phyloP scores from a whole-genome alignment of 1,140 invertebrate species.

The Dendroctonus valens region DNA sequence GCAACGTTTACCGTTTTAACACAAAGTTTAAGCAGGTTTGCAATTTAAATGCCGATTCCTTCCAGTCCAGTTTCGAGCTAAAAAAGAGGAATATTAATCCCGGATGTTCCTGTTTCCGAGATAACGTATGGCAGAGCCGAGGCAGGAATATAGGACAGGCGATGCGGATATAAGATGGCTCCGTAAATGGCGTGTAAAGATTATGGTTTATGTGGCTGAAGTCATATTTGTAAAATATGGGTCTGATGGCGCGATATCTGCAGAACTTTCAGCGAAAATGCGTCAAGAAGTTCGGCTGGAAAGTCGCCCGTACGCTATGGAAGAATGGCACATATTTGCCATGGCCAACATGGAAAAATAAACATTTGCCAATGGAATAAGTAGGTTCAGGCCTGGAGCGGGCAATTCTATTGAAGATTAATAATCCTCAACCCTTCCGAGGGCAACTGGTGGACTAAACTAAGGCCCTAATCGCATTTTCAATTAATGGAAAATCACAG shows the following conservation, averaged over 20 bases:
- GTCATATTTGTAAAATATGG: slow-evolving; percentile 15
- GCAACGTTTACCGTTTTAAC: too few relatives aligned
- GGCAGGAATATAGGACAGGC: slow-evolving; percentile 7
- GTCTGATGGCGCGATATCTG: slow-evolving; percentile 3
- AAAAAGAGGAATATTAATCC: too few relatives aligned
- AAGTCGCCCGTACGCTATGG: too few relatives aligned
- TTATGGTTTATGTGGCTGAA: slow-evolving; percentile 22
- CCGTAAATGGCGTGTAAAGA: slow-evolving; percentile 22
- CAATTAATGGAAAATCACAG: slow-evolving; percentile 22
- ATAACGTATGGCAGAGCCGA: neutral
- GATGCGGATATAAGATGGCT: slow-evolving; percentile 17
- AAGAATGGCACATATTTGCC: neutral
- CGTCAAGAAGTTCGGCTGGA: too few relatives aligned
- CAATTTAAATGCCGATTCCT: too few relatives aligned
- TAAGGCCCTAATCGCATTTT: slow-evolving; percentile 14
- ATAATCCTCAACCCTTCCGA: slow-evolving; percentile 5
- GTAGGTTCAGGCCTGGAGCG: neutral
- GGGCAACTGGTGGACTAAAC: slow-evolving; percentile 16
- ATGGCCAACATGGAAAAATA: slow-evolving; percentile 1
- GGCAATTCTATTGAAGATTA: slow-evolving; percentile 7
- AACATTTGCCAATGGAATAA: neutral
- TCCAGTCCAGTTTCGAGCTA: too few relatives aligned
- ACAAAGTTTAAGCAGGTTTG: too few relatives aligned
- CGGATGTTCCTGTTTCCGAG: too few relatives aligned
- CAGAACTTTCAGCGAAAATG: neutral